These are phyloP conservation scores for Pseudochromis fuscus DNA, from an alignment of 2,797 vertebrate genomes.

Conservation along the genomic window DNA sequence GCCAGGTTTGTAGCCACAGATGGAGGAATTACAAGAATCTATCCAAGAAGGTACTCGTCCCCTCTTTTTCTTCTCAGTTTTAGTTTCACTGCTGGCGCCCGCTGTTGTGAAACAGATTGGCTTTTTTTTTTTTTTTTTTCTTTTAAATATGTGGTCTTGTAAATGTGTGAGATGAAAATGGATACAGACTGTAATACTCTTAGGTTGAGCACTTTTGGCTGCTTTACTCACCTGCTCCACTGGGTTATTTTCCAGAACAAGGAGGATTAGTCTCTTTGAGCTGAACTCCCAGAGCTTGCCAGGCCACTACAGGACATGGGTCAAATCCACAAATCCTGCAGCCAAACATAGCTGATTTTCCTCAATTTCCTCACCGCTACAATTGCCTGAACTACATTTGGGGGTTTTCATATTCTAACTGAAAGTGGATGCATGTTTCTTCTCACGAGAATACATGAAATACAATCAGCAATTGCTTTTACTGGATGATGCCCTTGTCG, in stretches of 20 bases:
- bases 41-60: slow-evolving; percentile 91
- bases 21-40: slow-evolving; percentile 97
- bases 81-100: slow-evolving; percentile 21
- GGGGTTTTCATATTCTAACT: slow-evolving; percentile 40
- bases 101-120: background rate
- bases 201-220: slow-evolving; percentile 51
- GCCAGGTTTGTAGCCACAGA: slow-evolving; percentile 97
- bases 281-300: slow-evolving; percentile 48
- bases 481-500: slow-evolving; percentile 42
- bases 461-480: slow-evolving; percentile 51
- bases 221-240: slow-evolving; percentile 58
- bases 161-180: slow-evolving; percentile 69
- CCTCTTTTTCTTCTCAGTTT: slow-evolving; percentile 33
- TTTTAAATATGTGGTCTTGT: slow-evolving; percentile 40
- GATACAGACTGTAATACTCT: slow-evolving; percentile 61
- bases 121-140: slow-evolving; percentile 11
- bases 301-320: slow-evolving; percentile 50
- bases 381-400: slow-evolving; percentile 41
- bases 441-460: slow-evolving; percentile 51
- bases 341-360: slow-evolving; percentile 56
- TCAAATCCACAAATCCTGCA: slow-evolving; percentile 53
- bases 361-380: slow-evolving; percentile 46
- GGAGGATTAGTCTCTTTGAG: slow-evolving; percentile 57
- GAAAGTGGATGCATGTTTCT: slow-evolving; percentile 50
- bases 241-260: slow-evolving; percentile 60